Conservation (phyloP, 2,113 vertebrate species). For the Gasterosteus aculeatus region DNA sequence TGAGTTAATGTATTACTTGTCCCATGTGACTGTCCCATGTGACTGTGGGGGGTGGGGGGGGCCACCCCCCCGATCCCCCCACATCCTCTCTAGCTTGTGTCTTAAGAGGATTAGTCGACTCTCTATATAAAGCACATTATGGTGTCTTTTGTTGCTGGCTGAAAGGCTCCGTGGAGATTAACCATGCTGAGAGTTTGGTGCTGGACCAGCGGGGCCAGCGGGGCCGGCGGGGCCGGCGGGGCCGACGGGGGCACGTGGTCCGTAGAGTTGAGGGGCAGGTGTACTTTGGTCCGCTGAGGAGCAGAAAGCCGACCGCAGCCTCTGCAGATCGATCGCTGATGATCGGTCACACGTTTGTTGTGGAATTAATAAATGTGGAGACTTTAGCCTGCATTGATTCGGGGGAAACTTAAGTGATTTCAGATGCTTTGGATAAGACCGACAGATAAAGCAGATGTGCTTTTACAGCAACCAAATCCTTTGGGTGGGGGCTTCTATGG, state of each 20-base stretch:
- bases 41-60: too few species aligned
- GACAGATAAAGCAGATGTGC: not conserved
- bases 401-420: too few species aligned
- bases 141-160: conserved; percentile 71
- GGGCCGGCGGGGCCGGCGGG: too few species aligned
- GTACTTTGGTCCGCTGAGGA: conserved; percentile 12
- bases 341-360: not conserved
- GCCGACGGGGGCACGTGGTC: conserved; percentile 22
- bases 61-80: not conserved
- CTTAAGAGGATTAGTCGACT: conserved; percentile 77
- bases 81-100: conserved; percentile 63
- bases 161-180: conserved; percentile 57
- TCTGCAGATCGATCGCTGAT: not conserved
- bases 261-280: conserved; percentile 27
- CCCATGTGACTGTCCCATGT: conserved; percentile 45
- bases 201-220: conserved; percentile 13
- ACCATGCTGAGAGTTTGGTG: conserved; percentile 27
- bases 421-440: not conserved
- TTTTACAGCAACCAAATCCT: not conserved
- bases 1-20: conserved; percentile 64
- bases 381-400: not conserved
- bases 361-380: not conserved
- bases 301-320: conserved; percentile 4
- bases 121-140: conserved; percentile 77
- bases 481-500: not conserved